Evolutionary conservation across 2,797 vertebrate species (phyloP), one percentile per base, ranked within the genome.

Genomic region (Spea hammondii): DNA sequence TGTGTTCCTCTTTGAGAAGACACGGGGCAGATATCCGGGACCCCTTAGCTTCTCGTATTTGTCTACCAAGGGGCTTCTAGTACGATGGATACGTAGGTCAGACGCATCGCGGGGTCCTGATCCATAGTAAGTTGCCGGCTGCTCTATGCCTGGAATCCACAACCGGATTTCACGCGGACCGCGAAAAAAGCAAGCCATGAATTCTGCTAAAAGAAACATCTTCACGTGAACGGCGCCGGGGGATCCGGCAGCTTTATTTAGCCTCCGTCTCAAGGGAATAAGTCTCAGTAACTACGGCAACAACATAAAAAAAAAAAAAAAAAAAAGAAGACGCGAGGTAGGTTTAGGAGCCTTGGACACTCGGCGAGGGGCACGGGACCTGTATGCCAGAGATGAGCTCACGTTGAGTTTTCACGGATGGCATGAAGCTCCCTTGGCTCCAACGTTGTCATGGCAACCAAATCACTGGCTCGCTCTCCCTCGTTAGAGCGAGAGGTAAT

Each of bases 361-460:
- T 75, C 57, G 5, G 14, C 50, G 47, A 46, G 64, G 67, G 78
- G 49, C 78, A 55, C 60, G 76, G 65, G 69, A 77, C 74, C 32
- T 54, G 48, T 8, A 80, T 53, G 66, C 65, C 59, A 80, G 72
- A 17, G 64, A 53, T 65, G 48, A 48, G 17, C 44, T 50, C 10
- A 4, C 8, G 32, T 5, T 17, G 51, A 65, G 67, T 50, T 44
- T 65, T 71, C 57, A 6, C 53, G 13, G 69, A 59, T 59, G 50
- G 62, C 64, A 77, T 57, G 12, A n/a, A 73, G 65, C 65, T 77
- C 70, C 59, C 75, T 14, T 12, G 79, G 51, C 64, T 77, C 79
- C 68, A n/a, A 0, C n/a, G 69, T 91, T 88, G 87, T 88, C 84
- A 84, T 84, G 84, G 84, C 74, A 90, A 91, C 85, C 73, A 84